phyloP scores from a whole-genome alignment of 1,140 invertebrate genomes.

The Brachionus rotundiformis region DNA sequence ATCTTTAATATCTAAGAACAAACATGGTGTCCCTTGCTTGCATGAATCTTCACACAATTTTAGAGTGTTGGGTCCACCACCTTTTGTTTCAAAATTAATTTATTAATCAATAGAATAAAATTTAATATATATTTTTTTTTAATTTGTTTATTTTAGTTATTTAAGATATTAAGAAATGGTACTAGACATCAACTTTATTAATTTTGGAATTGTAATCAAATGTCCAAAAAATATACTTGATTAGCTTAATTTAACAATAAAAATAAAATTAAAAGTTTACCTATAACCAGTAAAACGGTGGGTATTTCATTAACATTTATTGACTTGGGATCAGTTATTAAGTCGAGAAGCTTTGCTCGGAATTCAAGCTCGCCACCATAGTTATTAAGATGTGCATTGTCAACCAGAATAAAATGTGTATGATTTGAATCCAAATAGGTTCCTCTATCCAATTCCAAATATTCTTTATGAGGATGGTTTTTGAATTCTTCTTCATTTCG shows the following conservation, averaged over 20 bases:
- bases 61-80: slow-evolving; percentile 18
- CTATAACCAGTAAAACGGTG: not conserved
- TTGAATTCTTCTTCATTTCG: not conserved
- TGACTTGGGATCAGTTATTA: not conserved
- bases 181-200: not conserved
- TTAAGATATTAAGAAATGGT: not conserved
- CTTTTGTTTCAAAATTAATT: not conserved
- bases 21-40: not conserved
- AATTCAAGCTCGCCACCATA: slow-evolving; percentile 62
- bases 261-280: not conserved
- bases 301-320: slow-evolving; percentile 29
- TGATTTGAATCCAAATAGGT: slow-evolving; percentile 65
- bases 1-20: not conserved
- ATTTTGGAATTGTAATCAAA: too few species aligned
- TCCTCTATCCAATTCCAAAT: slow-evolving; percentile 52
- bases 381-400: slow-evolving; percentile 59
- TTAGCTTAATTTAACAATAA: too few species aligned
- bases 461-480: not conserved
- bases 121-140: slow-evolving; percentile 7
- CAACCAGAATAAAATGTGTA: slow-evolving; percentile 66
- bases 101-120: too few species aligned
- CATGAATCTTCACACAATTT: not conserved
- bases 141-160: not conserved
- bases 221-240: too few species aligned
- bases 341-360: slow-evolving; percentile 58